Conservation (phyloP, 2,797 vertebrate genomes). For the Silurus lanzhouensis region DNA sequence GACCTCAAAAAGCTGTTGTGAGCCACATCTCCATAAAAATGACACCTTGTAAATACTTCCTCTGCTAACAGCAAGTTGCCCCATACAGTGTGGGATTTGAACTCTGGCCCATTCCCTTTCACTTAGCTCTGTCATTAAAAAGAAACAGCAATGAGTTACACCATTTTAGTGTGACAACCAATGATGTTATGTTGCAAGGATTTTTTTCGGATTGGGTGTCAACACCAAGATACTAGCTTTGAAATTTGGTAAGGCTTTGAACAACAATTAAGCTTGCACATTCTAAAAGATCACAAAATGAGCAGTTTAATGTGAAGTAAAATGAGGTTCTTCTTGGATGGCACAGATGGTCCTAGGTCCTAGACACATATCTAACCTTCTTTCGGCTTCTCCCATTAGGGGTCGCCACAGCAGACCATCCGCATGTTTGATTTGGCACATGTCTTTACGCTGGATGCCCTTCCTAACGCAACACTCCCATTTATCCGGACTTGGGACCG, state of each 20-base stretch:
- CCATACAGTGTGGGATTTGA: constrained; percentile 53
- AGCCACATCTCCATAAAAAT: constrained; percentile 77
- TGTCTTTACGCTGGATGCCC: too few relatives aligned
- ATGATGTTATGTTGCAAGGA: neutral
- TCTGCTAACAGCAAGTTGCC: constrained; percentile 10
- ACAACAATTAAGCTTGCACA: neutral
- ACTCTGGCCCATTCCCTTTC: constrained; percentile 70
- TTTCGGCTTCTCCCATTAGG: too few relatives aligned
- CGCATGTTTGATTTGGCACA: too few relatives aligned
- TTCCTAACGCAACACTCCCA: too few relatives aligned
- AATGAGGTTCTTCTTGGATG: neutral
- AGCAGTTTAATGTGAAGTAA: neutral
- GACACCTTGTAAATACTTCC: constrained; percentile 76
- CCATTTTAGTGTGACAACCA: neutral
- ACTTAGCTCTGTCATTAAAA: constrained; percentile 55
- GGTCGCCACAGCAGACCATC: too few relatives aligned
- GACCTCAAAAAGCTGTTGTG: constrained; percentile 79
- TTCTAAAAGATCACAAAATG: neutral
- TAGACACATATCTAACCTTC: too few relatives aligned
- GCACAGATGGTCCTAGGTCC: too few relatives aligned
- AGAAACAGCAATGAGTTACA: neutral
- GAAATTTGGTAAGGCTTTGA: constrained; percentile 4
- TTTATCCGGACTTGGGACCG: too few relatives aligned
- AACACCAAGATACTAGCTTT: neutral
- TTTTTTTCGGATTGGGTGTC: neutral